Evolutionary conservation across 2,888 invertebrate genomes (phyloP).

Genomic region (Drosophila nigricruria): DNA sequence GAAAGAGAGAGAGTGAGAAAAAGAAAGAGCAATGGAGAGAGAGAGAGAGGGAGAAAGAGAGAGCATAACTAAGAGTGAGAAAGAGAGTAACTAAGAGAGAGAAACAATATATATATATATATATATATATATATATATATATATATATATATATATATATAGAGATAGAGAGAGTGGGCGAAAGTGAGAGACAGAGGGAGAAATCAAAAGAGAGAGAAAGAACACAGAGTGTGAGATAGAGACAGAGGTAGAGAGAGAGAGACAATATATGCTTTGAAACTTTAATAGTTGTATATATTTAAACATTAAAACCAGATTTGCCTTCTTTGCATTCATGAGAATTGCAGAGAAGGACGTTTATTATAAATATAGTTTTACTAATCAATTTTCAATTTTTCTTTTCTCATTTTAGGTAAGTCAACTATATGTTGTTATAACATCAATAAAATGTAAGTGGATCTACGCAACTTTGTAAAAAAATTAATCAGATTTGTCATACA

Average conservation of each 20-base stretch:
- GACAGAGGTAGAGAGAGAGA: background rate
- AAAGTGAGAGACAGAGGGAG: background rate
- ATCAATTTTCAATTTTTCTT: background rate
- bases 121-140: too few species aligned
- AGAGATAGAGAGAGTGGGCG: background rate
- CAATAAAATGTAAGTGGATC: slow-evolving; percentile 17
- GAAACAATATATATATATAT: too few species aligned
- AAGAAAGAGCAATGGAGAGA: background rate
- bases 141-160: too few species aligned
- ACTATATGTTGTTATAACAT: background rate
- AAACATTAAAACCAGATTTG: background rate
- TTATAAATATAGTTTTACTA: background rate
- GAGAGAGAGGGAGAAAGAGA: background rate
- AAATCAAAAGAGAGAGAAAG: background rate
- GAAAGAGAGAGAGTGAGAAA: background rate
- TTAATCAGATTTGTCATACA: background rate
- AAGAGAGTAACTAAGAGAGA: too few species aligned
- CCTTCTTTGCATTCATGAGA: background rate
- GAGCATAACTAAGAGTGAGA: too few species aligned
- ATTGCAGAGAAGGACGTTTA: background rate
- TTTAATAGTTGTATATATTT: background rate
- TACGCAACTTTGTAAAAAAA: background rate
- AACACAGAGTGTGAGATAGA: too few species aligned
- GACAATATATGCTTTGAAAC: background rate
- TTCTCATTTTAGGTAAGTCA: slow-evolving; percentile 61